phyloP scores from a whole-genome alignment of 1,140 invertebrate genomes.

The Penaeus vannamei region DNA sequence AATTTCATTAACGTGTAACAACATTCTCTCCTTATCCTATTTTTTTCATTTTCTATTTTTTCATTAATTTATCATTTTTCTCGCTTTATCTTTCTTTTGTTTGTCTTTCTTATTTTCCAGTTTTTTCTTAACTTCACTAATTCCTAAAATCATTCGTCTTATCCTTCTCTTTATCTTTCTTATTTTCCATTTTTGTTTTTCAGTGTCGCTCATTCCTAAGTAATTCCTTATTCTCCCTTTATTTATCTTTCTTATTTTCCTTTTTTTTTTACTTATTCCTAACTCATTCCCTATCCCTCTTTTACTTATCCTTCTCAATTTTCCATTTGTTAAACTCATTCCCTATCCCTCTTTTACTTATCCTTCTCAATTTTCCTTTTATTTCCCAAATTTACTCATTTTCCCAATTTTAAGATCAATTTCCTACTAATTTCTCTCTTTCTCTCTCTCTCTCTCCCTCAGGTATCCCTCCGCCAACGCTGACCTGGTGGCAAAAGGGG shows the following conservation, averaged over 20 bases:
- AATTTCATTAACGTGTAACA: too few relatives aligned
- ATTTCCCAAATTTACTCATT: not conserved
- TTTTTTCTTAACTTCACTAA: too few relatives aligned
- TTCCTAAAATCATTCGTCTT: not conserved
- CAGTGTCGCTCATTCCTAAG: too few relatives aligned
- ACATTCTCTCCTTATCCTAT: too few relatives aligned
- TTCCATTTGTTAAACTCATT: not conserved
- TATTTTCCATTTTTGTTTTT: too few relatives aligned
- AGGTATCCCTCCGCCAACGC: not conserved
- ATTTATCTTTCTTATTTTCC: too few relatives aligned
- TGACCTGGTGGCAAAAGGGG: conserved; percentile 78
- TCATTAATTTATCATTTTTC: too few relatives aligned
- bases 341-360: conserved; percentile 31
- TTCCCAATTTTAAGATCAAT: conserved; percentile 21
- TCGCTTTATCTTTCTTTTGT: too few relatives aligned
- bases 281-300: not conserved
- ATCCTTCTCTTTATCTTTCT: not conserved
- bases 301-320: not conserved
- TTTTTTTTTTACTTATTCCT: not conserved
- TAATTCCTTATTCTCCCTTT: too few relatives aligned
- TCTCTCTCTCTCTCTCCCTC: not conserved
- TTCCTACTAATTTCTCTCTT: too few relatives aligned
- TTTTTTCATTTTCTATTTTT: too few relatives aligned
- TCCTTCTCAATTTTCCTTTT: not conserved
- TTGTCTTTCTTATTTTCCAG: not conserved